Evolutionary conservation across 2,113 vertebrate genomes (phyloP).

Genomic region (Glareola pratincola): DNA sequence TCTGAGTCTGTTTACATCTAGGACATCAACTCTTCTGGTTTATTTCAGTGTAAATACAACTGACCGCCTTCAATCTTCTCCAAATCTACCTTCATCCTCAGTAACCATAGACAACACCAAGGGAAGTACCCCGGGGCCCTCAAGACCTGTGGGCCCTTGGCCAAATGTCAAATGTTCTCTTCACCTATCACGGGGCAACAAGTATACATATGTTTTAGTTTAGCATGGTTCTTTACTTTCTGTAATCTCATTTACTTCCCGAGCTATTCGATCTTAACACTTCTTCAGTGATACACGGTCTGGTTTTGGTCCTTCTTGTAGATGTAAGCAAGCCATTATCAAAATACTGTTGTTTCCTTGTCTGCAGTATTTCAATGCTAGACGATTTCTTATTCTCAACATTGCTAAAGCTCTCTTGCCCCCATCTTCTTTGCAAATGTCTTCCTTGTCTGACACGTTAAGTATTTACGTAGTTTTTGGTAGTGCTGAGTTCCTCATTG

Average conservation of each 20-base stretch:
- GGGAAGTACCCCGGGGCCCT: neutral
- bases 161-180: neutral
- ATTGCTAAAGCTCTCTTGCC: neutral
- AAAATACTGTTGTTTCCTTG: neutral
- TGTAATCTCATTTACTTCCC: neutral
- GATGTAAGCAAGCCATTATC: neutral
- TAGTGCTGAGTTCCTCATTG: accelerated
- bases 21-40: accelerated
- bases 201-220: neutral
- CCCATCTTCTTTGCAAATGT: neutral
- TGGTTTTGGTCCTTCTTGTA: neutral
- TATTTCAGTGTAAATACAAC: neutral
- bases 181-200: accelerated
- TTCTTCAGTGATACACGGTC: neutral
- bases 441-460: neutral
- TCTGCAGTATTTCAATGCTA: neutral
- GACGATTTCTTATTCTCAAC: neutral
- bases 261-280: neutral
- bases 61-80: neutral
- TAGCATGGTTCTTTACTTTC: neutral
- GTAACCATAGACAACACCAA: neutral
- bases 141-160: neutral
- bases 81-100: neutral
- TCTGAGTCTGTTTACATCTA: neutral
- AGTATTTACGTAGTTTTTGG: neutral